phyloP scores from a whole-genome alignment of 2,113 vertebrate species.

The Gallinago paraguaiae region DNA sequence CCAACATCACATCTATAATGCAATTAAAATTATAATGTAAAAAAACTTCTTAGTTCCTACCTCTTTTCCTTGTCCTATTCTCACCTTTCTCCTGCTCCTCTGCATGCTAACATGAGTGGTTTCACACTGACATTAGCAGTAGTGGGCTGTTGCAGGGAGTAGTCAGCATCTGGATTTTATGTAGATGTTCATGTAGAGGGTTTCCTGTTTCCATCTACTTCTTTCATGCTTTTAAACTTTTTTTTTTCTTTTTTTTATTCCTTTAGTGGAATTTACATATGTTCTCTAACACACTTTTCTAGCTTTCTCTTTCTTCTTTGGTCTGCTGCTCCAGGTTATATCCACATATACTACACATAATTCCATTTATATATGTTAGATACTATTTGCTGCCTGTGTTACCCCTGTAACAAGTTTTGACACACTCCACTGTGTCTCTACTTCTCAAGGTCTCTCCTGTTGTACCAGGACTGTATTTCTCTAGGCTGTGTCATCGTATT shows the following conservation, averaged over 20 bases:
- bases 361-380: neutral
- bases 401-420: neutral
- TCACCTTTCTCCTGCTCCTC: neutral
- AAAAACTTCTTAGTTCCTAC: neutral
- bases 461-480: neutral
- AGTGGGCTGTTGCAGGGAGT: neutral
- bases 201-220: neutral
- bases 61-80: neutral
- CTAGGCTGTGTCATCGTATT: fast-evolving
- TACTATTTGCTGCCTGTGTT: neutral
- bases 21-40: neutral
- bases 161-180: neutral
- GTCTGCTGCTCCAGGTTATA: neutral
- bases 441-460: neutral
- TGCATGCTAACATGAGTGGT: neutral
- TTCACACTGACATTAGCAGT: neutral
- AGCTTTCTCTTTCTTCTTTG: neutral
- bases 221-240: neutral
- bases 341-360: neutral
- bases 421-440: neutral
- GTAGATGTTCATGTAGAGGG: neutral
- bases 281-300: neutral
- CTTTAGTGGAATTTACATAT: neutral
- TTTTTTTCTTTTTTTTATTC: neutral
- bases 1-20: neutral